phyloP scores from a whole-genome alignment of 1,140 invertebrate genomes.

The Sycophila sp. region DNA sequence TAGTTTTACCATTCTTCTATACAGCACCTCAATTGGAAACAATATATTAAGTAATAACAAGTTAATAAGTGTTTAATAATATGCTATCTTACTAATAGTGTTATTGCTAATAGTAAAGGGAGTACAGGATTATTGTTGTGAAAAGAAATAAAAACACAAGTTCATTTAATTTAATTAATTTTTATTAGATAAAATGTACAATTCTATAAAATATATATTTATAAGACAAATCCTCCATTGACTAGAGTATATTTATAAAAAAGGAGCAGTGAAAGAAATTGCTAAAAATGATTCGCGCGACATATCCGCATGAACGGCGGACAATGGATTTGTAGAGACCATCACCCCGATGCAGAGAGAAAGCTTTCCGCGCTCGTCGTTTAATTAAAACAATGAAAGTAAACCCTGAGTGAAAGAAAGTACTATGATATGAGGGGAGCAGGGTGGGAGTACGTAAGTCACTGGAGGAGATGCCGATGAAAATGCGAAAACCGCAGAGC shows the following conservation, averaged over 20 bases:
- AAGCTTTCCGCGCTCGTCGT: slow-evolving; percentile 23
- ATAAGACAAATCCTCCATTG: slow-evolving; percentile 65
- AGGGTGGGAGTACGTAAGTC: slow-evolving; percentile 53
- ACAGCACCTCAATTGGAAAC: no score
- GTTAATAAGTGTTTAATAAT: no score
- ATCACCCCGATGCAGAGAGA: slow-evolving; percentile 50
- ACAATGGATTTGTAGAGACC: slow-evolving; percentile 56
- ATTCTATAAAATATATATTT: slow-evolving; percentile 58
- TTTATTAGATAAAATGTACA: slow-evolving; percentile 68
- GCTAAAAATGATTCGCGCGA: slow-evolving; percentile 42
- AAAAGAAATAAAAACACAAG: not conserved
- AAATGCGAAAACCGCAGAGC: slow-evolving; percentile 58
- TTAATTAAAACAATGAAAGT: slow-evolving; percentile 24
- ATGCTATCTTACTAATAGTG: no score
- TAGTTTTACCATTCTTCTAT: no score
- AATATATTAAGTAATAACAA: no score
- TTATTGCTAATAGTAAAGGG: no score
- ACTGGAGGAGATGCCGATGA: slow-evolving; percentile 61
- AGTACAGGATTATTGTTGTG: not conserved
- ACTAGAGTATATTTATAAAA: slow-evolving; percentile 58
- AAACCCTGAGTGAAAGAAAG: slow-evolving; percentile 46
- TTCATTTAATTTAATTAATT: slow-evolving; percentile 54
- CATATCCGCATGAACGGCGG: slow-evolving; percentile 46
- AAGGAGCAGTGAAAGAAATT: slow-evolving; percentile 38
- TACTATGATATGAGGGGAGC: slow-evolving; percentile 25